These are phyloP conservation scores for Leptodactylus fuscus DNA, from an alignment of 2,113 vertebrate genomes.

Conservation along the genomic window DNA sequence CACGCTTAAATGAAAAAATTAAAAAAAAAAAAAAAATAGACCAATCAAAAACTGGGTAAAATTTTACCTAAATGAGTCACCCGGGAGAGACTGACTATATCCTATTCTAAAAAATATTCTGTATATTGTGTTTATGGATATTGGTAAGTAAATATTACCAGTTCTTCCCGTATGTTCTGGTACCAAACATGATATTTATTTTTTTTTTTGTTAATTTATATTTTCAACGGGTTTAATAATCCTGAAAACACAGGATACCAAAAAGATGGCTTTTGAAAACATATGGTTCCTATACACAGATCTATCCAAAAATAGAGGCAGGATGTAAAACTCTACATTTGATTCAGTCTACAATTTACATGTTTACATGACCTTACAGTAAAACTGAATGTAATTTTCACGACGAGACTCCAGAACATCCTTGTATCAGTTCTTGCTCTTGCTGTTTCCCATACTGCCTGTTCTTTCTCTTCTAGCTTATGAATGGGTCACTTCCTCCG, in stretches of 20 bases:
- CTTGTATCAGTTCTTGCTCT: constrained; percentile 11
- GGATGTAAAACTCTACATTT: neutral
- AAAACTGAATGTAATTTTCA: constrained; percentile 23
- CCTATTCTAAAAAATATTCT: neutral
- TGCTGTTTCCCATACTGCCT: neutral
- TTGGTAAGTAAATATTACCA: neutral
- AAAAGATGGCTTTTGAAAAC: neutral
- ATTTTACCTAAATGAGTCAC: neutral
- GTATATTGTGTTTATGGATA: neutral
- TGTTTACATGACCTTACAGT: constrained; percentile 8
- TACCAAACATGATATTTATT: neutral
- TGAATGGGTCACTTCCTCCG: constrained; percentile 11
- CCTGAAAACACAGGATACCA: neutral
- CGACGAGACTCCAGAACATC: neutral
- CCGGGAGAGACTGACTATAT: too few relatives aligned
- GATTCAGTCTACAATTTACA: neutral
- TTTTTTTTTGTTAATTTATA: too few relatives aligned
- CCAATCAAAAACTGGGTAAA: too few relatives aligned
- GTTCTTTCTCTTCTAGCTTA: neutral
- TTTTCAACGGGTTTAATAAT: too few relatives aligned
- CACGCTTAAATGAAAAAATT: too few relatives aligned
- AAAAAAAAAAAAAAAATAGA: too few relatives aligned
- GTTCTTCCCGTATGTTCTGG: neutral
- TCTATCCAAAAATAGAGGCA: constrained; percentile 13
- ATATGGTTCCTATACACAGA: constrained; percentile 20